Conservation (phyloP, 2,113 vertebrate genomes). For the Zonotrichia leucophrys region DNA sequence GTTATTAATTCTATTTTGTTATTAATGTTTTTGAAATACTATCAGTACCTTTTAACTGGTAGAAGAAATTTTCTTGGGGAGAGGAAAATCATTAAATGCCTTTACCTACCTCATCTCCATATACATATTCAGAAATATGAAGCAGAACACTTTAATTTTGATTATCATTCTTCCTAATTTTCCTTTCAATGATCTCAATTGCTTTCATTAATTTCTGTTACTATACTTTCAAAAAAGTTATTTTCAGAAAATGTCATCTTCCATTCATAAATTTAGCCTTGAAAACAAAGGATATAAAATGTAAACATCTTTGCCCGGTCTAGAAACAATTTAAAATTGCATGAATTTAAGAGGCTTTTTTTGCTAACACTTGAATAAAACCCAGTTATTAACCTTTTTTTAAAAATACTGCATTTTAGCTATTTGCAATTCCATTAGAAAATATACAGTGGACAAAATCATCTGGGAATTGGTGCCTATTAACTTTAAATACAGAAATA, state of each 20-base stretch:
- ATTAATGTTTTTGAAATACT: not conserved
- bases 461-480: not conserved
- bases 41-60: not conserved
- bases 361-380: too few species aligned
- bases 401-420: not conserved
- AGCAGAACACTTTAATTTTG: not conserved
- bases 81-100: not conserved
- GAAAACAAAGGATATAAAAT: not conserved
- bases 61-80: not conserved
- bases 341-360: not conserved
- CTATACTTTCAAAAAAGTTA: not conserved
- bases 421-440: not conserved
- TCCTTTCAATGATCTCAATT: not conserved
- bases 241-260: not conserved
- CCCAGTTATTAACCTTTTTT: not conserved
- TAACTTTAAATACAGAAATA: not conserved
- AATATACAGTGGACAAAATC: not conserved
- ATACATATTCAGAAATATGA: not conserved
- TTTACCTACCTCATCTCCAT: not conserved
- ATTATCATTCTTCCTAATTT: not conserved
- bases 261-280: not conserved
- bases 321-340: not conserved
- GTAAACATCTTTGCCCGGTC: not conserved
- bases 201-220: not conserved
- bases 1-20: not conserved